Percentiles rank a stretch among this genome's conserved stretches.
phyloP scores from a whole-genome alignment of 2,113 vertebrate genomes.

The Illadopsis cleaveri region DNA sequence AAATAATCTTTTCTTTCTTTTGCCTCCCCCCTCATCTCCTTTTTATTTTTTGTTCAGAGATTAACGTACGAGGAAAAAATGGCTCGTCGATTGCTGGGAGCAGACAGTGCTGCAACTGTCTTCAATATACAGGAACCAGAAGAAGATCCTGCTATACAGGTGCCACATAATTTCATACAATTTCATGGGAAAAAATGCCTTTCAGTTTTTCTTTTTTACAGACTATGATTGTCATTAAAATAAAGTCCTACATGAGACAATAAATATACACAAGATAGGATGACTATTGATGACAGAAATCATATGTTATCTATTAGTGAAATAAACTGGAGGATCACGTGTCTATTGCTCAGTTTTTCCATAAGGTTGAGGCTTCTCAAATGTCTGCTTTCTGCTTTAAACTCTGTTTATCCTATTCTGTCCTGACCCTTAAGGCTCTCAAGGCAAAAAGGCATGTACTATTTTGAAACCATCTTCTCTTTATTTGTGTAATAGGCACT shows the following conservation, averaged over 20 bases:
- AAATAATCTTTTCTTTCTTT: background rate
- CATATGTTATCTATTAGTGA: background rate
- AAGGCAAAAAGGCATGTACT: background rate
- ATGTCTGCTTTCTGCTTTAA: conserved; percentile 26
- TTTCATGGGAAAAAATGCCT: background rate
- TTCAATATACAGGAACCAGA: conserved; percentile 89
- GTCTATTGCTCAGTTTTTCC: conserved; percentile 20
- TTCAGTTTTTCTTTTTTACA: background rate
- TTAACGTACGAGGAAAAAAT: conserved; percentile 99
- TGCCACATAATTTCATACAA: conserved; percentile 24
- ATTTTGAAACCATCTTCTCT: conserved; percentile 4
- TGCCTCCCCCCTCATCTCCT: background rate
- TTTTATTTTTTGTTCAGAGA: conserved; percentile 74
- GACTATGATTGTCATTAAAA: background rate
- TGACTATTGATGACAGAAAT: background rate
- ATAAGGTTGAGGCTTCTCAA: background rate
- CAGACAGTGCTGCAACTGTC: conserved; percentile 92
- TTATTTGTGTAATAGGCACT: background rate
- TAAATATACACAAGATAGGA: background rate
- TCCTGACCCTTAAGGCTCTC: conserved; percentile 16
- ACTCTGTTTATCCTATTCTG: background rate
- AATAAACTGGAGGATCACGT: background rate
- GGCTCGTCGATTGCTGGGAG: conserved; percentile 94
- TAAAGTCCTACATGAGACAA: background rate
- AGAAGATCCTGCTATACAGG: conserved; percentile 87